Percentiles rank a stretch among this genome's conserved stretches.
Conservation (phyloP, 2,797 vertebrate genomes). For the Xiphorhynchus erythropygius region DNA sequence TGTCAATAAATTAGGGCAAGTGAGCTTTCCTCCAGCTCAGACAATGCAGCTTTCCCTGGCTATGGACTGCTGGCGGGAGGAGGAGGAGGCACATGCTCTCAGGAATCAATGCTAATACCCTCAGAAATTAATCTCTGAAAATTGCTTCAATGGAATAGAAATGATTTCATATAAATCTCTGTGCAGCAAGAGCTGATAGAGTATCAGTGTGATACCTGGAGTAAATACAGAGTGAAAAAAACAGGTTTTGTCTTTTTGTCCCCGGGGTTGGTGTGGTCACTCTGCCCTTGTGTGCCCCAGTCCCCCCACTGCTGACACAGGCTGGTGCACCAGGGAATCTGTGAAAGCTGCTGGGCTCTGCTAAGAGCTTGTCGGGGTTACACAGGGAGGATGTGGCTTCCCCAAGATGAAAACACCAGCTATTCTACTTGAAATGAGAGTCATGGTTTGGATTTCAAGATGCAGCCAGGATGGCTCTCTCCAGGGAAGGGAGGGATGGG, state of each 20-base stretch:
- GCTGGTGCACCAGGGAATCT: not conserved
- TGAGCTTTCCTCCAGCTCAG: not conserved
- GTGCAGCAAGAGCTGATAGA: not conserved
- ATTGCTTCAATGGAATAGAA: constrained; percentile 8
- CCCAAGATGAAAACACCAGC: not conserved
- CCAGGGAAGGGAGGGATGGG: not conserved
- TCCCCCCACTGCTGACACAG: not conserved
- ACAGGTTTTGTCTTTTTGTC: not conserved
- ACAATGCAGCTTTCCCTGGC: constrained; percentile 1
- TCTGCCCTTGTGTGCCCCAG: not conserved
- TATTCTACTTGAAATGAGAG: not conserved
- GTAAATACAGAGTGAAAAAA: not conserved
- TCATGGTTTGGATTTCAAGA: not conserved
- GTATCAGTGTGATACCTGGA: not conserved
- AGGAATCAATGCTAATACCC: constrained; percentile 25
- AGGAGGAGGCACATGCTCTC: not conserved
- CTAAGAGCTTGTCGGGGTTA: not conserved
- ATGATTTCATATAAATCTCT: not conserved
- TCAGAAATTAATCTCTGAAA: constrained; percentile 35
- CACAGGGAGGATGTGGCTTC: not conserved
- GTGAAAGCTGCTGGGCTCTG: not conserved
- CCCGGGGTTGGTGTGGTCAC: not conserved
- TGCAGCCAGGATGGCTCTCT: not conserved
- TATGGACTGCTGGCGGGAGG: not conserved
- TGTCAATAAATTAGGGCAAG: constrained; percentile 22